Evolutionary conservation across 2,113 vertebrate genomes (phyloP).

Genomic region (Candoia aspera): DNA sequence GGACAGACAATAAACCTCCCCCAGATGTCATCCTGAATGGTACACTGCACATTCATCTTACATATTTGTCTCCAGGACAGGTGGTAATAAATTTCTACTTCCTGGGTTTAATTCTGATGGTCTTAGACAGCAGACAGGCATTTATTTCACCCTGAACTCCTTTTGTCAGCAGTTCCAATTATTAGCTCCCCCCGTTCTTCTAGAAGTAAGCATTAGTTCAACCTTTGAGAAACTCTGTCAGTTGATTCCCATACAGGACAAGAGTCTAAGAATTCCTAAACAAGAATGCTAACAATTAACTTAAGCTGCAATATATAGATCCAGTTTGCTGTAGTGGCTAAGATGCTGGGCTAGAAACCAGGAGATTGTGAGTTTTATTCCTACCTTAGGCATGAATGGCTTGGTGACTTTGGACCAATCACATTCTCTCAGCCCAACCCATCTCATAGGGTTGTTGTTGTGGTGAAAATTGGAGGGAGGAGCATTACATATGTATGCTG

Average conservation of each 20-base stretch:
- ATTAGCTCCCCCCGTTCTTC: constrained; percentile 49
- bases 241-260: constrained; percentile 56
- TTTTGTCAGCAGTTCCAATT: constrained; percentile 67
- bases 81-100: constrained; percentile 67
- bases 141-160: constrained; percentile 62
- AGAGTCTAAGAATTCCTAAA: constrained; percentile 45
- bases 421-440: not conserved
- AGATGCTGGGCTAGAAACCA: not conserved
- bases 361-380: not conserved
- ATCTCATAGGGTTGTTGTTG: not conserved
- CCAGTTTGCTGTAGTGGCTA: not conserved
- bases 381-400: not conserved
- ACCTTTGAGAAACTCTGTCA: constrained; percentile 61
- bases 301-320: constrained; percentile 26
- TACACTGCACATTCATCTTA: constrained; percentile 50
- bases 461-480: not conserved
- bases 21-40: constrained; percentile 58
- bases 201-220: constrained; percentile 43
- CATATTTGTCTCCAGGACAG: constrained; percentile 63
- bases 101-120: constrained; percentile 67
- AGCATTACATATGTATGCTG: not conserved
- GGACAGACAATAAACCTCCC: constrained; percentile 54
- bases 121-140: constrained; percentile 61
- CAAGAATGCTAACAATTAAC: constrained; percentile 19
- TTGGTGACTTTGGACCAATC: not conserved